phyloP scores from a whole-genome alignment of 2,113 vertebrate species.

The Zosterops pallidus region DNA sequence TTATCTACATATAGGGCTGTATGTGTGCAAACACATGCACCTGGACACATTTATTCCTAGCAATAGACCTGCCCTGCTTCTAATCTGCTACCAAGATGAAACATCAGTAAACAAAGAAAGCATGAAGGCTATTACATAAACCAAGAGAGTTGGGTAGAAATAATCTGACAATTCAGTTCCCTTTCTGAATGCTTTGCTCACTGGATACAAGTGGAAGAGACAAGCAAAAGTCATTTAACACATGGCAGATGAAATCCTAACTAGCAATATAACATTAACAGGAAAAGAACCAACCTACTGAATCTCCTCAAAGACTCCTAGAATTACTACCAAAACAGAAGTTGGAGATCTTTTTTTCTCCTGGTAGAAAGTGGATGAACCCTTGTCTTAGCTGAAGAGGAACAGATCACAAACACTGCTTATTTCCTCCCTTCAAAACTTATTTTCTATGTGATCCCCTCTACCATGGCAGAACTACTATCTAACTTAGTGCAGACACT shows the following conservation, averaged over 20 bases:
- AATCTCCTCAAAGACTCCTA: background rate
- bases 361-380: background rate
- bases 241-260: background rate
- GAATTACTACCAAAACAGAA: background rate
- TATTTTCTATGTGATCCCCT: background rate
- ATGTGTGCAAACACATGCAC: background rate
- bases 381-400: background rate
- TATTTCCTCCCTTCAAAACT: background rate
- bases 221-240: background rate
- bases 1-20: too few species aligned
- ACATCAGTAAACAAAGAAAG: constrained; percentile 9
- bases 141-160: background rate
- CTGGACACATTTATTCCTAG: background rate
- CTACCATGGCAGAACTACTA: background rate
- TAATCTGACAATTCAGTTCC: background rate
- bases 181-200: background rate
- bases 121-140: background rate
- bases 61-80: background rate
- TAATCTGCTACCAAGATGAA: background rate
- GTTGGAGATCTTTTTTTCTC: background rate
- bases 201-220: background rate
- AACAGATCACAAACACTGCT: background rate
- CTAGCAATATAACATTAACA: background rate
- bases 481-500: background rate
- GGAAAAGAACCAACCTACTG: background rate